A percentile compares a stretch with the other conserved stretches of the same genome.
phyloP scores from a whole-genome alignment of 2,888 invertebrate genomes.

The Dasypogon diadema region DNA sequence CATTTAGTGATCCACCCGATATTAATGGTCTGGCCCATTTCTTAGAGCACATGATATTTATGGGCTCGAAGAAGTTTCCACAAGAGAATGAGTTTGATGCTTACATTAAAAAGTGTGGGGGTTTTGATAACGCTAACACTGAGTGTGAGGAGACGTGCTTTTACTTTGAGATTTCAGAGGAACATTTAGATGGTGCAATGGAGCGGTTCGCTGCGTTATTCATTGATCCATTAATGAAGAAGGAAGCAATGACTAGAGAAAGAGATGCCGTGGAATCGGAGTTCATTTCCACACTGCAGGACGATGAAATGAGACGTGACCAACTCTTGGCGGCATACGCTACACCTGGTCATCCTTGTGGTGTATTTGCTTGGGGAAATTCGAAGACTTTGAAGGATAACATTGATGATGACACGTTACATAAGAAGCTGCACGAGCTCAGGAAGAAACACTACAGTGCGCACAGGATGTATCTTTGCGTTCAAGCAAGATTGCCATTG shows the following conservation, averaged over 20 bases:
- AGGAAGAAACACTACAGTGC: constrained; percentile 84
- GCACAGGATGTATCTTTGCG: constrained; percentile 87
- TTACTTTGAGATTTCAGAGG: constrained; percentile 89
- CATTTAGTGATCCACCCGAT: constrained; percentile 81
- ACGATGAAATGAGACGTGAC: constrained; percentile 80
- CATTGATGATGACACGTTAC: constrained; percentile 76
- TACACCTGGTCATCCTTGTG: constrained; percentile 76
- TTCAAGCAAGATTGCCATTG: constrained; percentile 74
- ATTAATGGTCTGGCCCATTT: constrained; percentile 88
- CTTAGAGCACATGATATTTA: constrained; percentile 92
- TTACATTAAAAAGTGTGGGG: constrained; percentile 85
- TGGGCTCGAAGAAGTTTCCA: constrained; percentile 92
- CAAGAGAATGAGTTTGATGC: constrained; percentile 88
- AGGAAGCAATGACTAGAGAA: constrained; percentile 87
- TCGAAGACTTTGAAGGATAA: constrained; percentile 77
- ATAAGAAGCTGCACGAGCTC: constrained; percentile 80
- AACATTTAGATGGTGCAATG: constrained; percentile 79
- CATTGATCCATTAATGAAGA: constrained; percentile 85
- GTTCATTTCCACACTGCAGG: constrained; percentile 83
- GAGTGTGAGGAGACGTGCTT: constrained; percentile 89
- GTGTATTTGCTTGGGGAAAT: constrained; percentile 90
- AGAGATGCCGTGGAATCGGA: constrained; percentile 91
- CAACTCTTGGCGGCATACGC: constrained; percentile 81
- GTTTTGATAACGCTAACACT: constrained; percentile 88
- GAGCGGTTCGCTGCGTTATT: constrained; percentile 91